Evolutionary conservation across 2,797 vertebrate species (phyloP).

Genomic region (Enteromius radiatus): DNA sequence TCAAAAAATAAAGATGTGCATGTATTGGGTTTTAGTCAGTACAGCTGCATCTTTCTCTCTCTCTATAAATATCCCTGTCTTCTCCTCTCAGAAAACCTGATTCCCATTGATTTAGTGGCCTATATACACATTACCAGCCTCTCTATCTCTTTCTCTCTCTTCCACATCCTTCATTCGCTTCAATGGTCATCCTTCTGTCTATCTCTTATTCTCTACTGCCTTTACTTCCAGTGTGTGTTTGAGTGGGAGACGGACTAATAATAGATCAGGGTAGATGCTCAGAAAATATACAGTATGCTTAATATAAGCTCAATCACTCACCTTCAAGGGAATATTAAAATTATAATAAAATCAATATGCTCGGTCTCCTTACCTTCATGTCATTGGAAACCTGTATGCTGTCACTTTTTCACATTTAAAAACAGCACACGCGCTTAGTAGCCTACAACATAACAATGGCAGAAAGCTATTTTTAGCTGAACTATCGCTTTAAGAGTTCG

Average conservation of each 20-base stretch:
- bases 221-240: conserved; percentile 54
- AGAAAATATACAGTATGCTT: conserved; percentile 61
- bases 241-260: conserved; percentile 73
- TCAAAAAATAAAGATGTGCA: background rate
- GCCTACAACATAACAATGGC: background rate
- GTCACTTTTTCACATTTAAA: background rate
- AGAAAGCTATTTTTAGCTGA: background rate
- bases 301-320: conserved; percentile 30
- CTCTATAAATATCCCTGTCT: conserved; percentile 77
- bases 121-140: conserved; percentile 78
- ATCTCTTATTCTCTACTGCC: conserved; percentile 54
- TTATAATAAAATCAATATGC: background rate
- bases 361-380: background rate
- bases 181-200: conserved; percentile 66
- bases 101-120: conserved; percentile 86
- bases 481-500: background rate
- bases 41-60: conserved; percentile 39
- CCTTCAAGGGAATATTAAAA: background rate
- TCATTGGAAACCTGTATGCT: background rate
- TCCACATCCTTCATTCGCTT: conserved; percentile 13
- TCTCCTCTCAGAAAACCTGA: conserved; percentile 79
- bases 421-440: no score
- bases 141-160: conserved; percentile 50
- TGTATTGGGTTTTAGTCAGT: conserved; percentile 7
- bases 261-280: conserved; percentile 72